A percentile compares a stretch with the other conserved stretches of the same genome.
These are phyloP conservation scores for Lottia gigantea DNA, from an alignment of 2,888 invertebrate species.

Conservation along the genomic window DNA sequence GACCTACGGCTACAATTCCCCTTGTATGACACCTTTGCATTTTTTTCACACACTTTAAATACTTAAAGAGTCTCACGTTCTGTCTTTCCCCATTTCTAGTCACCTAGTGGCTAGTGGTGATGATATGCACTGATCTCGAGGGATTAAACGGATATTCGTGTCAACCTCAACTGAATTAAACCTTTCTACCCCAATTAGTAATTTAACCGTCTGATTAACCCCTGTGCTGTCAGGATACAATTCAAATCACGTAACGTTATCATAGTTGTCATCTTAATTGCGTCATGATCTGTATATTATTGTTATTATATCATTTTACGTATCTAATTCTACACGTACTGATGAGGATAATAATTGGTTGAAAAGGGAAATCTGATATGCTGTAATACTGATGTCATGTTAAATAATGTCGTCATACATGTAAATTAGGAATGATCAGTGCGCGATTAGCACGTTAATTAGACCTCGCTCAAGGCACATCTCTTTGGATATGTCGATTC, in stretches of 20 bases:
- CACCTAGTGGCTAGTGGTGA: too few relatives aligned
- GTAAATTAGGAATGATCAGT: conserved; percentile 2
- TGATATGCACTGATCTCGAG: too few relatives aligned
- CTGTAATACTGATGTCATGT: conserved; percentile 1
- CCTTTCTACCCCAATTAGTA: conserved; percentile 2
- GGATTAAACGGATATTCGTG: too few relatives aligned
- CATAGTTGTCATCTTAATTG: not conserved
- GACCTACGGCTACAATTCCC: too few relatives aligned
- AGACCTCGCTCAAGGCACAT: not conserved
- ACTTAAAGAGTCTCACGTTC: too few relatives aligned
- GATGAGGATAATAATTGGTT: not conserved
- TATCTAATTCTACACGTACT: too few relatives aligned
- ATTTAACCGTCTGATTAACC: not conserved
- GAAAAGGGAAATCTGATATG: not conserved
- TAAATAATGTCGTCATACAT: not conserved
- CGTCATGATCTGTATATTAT: conserved; percentile 1
- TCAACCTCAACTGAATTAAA: not conserved
- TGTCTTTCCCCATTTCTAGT: too few relatives aligned
- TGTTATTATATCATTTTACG: not conserved
- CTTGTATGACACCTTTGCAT: too few relatives aligned
- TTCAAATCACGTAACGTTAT: not conserved
- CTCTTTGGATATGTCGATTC: not conserved
- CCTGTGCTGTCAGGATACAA: not conserved
- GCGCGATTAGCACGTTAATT: not conserved
- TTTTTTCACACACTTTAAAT: too few relatives aligned